phyloP scores from a whole-genome alignment of 2,113 vertebrate genomes.

The Rhinoderma darwinii region DNA sequence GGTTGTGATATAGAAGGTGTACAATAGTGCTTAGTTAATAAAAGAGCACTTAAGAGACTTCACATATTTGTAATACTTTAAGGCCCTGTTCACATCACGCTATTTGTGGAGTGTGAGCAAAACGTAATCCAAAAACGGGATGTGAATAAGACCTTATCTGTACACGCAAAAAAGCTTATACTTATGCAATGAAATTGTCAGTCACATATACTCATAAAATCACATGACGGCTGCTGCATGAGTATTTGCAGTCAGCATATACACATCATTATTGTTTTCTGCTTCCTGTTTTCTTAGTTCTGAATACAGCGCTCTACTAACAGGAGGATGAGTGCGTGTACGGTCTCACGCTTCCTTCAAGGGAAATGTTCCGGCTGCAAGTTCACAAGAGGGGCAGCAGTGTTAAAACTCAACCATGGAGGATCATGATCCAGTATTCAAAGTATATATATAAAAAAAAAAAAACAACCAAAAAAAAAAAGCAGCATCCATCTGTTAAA shows the following conservation, averaged over 20 bases:
- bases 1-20: background rate
- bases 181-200: no score
- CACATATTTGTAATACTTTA: no score
- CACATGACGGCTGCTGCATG: constrained; percentile 21
- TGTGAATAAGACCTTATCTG: no score
- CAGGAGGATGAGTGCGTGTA: constrained; percentile 61
- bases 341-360: constrained; percentile 72
- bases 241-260: constrained; percentile 50
- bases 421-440: constrained; percentile 66
- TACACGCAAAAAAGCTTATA: no score
- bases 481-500: constrained; percentile 60
- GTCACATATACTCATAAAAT: background rate
- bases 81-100: no score
- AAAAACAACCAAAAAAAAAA: constrained; percentile 65
- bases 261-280: constrained; percentile 33
- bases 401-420: constrained; percentile 70
- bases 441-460: background rate
- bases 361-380: constrained; percentile 65
- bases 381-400: constrained; percentile 75
- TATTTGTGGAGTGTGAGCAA: no score
- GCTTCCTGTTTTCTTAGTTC: constrained; percentile 60
- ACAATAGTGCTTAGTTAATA: background rate
- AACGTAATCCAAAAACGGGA: no score
- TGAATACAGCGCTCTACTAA: constrained; percentile 60
- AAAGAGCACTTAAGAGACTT: no score